Evolutionary conservation across 2,888 invertebrate genomes (phyloP), one percentile per base, ranked within the genome.

Genomic region (Gryllus longicercus): DNA sequence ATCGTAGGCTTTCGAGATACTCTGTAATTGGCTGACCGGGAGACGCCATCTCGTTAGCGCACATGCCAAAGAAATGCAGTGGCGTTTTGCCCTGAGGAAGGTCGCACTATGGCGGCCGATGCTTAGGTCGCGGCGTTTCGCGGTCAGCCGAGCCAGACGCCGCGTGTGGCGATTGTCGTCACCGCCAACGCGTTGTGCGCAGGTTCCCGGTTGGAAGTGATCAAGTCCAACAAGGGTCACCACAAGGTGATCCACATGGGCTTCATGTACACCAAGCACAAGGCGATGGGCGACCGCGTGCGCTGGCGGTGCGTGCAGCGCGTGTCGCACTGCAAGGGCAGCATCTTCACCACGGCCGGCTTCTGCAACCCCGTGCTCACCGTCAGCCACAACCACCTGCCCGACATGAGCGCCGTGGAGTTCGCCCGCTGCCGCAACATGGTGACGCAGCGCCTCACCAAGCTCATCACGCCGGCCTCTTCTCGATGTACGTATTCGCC

Each of bases 241-340:
- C 86, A 87, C 79, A 88, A 88, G 84, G 84, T 89, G 21, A 88
- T 89, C 79, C 86, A 88, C 82, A 85, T 85, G 14, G 88, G 88
- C 11, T 88, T 87, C 79, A 88, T 88, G 88, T 89, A 89, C 83
- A 89, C 88, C 0, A 85, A 89, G 78, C 88, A 89, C 82, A 88
- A 88, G 82, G 87, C 86, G 80, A 87, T 87, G 83, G 86, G 86
- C 2, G 86, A 86, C 16, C 87, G 86, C 21, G 87, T 88, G 25
- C 85, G 89, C 2, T 89, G 88, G 88, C 84, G 89, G 75, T 89
- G 89, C 83, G 88, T 88, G 0, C 86, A 87, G 75, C 84, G 88
- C 75, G 86, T 87, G 50, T 83, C 86, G 51, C 86, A 87, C 78
- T 89, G 88, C 83, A 88, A 87, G 82, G 88, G 88, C 80, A 86